These are phyloP conservation scores for Emmelina monodactyla DNA, from an alignment of 2,888 invertebrate species.

Conservation along the genomic window DNA sequence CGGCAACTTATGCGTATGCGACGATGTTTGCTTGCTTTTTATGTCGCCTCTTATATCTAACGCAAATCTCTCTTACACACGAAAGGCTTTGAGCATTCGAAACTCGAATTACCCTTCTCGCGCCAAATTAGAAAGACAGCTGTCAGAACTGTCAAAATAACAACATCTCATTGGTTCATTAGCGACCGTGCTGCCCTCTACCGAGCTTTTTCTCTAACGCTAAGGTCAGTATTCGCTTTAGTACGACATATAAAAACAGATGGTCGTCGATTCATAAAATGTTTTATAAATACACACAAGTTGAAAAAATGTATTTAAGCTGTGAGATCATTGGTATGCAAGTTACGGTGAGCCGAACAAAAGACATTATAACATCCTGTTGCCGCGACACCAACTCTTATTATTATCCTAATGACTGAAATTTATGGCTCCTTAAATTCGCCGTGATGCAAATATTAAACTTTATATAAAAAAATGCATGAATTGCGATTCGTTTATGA, in stretches of 20 bases:
- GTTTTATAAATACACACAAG: constrained; percentile 12
- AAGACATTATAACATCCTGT: constrained; percentile 64
- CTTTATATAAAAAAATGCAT: constrained; percentile 28
- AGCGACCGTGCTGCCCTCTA: no score
- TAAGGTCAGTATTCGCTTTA: no score
- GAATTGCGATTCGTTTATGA: background rate
- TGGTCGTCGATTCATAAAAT: background rate
- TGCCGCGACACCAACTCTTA: constrained; percentile 51
- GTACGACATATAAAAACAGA: background rate
- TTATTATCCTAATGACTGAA: constrained; percentile 63
- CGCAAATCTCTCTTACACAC: no score
- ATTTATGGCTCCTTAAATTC: constrained; percentile 61
- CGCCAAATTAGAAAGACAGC: no score
- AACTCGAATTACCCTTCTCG: no score
- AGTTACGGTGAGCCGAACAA: constrained; percentile 49
- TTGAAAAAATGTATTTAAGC: constrained; percentile 32
- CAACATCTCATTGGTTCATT: no score
- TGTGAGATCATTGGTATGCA: constrained; percentile 57
- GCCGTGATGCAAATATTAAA: constrained; percentile 57
- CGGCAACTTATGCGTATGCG: constrained; percentile 25
- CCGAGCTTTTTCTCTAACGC: no score
- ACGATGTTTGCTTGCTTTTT: constrained; percentile 45
- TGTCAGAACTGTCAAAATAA: no score
- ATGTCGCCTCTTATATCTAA: constrained; percentile 41
- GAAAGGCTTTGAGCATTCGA: no score